Base-by-base conservation (phyloP, 2,797 vertebrate species). In the Tenualosa thibaudeaui region DNA sequence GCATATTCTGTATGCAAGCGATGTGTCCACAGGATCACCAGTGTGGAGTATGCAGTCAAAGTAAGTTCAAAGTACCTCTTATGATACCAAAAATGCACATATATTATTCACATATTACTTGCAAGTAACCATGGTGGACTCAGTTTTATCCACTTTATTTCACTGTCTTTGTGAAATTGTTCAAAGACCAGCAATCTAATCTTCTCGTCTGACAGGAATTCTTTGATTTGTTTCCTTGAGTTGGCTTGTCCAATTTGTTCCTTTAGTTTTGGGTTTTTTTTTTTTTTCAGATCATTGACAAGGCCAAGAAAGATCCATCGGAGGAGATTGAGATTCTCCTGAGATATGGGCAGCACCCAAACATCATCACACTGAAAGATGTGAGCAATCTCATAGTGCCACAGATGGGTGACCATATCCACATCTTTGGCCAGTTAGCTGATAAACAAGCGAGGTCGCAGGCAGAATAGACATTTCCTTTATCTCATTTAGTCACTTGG, bases 271-370 rank as follows among this genome's bases (percentile, higher is more conserved):
- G 1, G 46, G 1, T 49, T 8, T 49, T 24, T 78, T 15, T 75
- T 88, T 87, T 85, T 81, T 85, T 91, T 58, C 92, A 99, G 98
- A 97, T 99, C 89, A 97, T 99, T 89, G 97, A 99, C 83, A 97
- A 94, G 92, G 94, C 94, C 37, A 97, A 95, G 87, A 96, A 96
- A 90, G 97, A 99, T 91, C 97, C 98, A 2, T 96, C 98, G n/a
- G 98, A 99, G 87, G 98, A 99, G 95, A 98, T 97, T 6, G 98
- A 99, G 94, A 98, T 99, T 86, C 96, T 99, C 24, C 90, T 99
- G 89, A 89, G 98, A 93, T 99, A 99, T 1, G 98, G 98, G 88
- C 97, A 99, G 89, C 97, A 99, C 94, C 95, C 97, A 49, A 99
- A 99, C 92, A 98, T 99, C 89, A 97, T 98, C 87, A 97, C 95